These are phyloP conservation scores for Callinectes sapidus DNA, from an alignment of 2,888 invertebrate genomes.

Conservation along the genomic window DNA sequence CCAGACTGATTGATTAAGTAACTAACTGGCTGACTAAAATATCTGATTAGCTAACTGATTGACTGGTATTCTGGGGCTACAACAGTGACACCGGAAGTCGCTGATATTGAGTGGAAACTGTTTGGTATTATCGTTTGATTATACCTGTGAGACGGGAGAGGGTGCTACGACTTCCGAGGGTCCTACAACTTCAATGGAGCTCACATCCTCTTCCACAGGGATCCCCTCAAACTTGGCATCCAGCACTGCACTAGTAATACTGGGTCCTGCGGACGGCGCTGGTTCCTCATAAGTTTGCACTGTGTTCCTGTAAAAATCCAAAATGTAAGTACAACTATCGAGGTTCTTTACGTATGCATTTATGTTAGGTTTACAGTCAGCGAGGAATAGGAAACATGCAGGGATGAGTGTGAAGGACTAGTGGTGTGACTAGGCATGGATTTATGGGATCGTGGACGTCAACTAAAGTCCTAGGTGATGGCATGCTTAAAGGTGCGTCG, in stretches of 20 bases:
- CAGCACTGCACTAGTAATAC: not conserved
- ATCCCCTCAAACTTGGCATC: not conserved
- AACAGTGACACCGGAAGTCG: no score
- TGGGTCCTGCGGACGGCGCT: not conserved
- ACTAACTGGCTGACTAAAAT: no score
- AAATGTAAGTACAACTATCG: not conserved
- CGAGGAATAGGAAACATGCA: not conserved
- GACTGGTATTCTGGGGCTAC: no score
- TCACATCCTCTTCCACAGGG: not conserved
- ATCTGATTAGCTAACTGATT: no score
- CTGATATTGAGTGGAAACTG: no score
- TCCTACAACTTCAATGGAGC: not conserved
- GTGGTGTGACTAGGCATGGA: not conserved
- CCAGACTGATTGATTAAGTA: no score
- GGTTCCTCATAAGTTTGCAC: not conserved
- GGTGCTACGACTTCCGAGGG: not conserved
- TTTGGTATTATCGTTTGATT: not conserved
- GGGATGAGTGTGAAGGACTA: not conserved
- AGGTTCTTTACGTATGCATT: not conserved
- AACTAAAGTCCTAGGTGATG: not conserved
- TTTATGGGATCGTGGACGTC: not conserved
- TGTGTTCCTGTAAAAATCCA: not conserved
- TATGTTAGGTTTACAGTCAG: not conserved
- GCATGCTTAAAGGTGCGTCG: slow-evolving; percentile 1
- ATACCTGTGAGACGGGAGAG: not conserved